A percentile compares a stretch with the other conserved stretches of the same genome.
Conservation (phyloP, 2,113 vertebrate species). For the Caranx ignobilis region DNA sequence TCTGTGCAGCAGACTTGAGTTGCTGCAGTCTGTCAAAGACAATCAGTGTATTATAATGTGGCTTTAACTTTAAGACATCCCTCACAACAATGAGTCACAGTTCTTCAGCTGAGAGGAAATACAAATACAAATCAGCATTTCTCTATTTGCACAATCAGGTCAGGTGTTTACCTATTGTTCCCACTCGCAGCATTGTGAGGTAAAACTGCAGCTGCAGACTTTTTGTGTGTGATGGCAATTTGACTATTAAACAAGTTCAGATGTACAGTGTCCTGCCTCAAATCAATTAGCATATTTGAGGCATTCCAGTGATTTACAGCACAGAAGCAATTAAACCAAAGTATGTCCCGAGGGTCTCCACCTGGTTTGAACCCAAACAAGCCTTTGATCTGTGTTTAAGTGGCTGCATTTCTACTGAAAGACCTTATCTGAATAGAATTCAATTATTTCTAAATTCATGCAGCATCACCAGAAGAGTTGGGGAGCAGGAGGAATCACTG, state of each 20-base stretch:
- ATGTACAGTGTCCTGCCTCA: slow-evolving; percentile 40
- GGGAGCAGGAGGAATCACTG: slow-evolving; percentile 50
- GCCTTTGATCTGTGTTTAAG: slow-evolving; percentile 74
- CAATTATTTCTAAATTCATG: slow-evolving; percentile 67
- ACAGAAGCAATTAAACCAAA: slow-evolving; percentile 77
- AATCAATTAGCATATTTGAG: slow-evolving; percentile 65
- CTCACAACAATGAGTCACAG: slow-evolving; percentile 12
- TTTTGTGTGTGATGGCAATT: slow-evolving; percentile 23
- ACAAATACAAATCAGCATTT: slow-evolving; percentile 8
- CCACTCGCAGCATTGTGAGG: slow-evolving; percentile 4
- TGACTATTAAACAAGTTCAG: slow-evolving; percentile 42
- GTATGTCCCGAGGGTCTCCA: slow-evolving; percentile 75
- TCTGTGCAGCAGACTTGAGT: slow-evolving; percentile 17
- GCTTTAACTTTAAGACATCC: slow-evolving; percentile 5
- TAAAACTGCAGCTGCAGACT: slow-evolving; percentile 58
- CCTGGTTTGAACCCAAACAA: slow-evolving; percentile 75
- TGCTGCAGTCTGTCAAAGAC: slow-evolving; percentile 31
- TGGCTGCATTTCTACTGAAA: slow-evolving; percentile 59
- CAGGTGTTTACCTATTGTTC: slow-evolving; percentile 48
- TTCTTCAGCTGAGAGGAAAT: not conserved
- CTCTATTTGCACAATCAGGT: slow-evolving; percentile 26
- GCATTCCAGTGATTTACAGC: slow-evolving; percentile 77
- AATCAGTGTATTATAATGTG: slow-evolving; percentile 13
- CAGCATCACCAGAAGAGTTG: slow-evolving; percentile 59
- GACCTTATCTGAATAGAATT: slow-evolving; percentile 70